Conservation (phyloP, 2,797 vertebrate species). For the Threskiornis aethiopicus region DNA sequence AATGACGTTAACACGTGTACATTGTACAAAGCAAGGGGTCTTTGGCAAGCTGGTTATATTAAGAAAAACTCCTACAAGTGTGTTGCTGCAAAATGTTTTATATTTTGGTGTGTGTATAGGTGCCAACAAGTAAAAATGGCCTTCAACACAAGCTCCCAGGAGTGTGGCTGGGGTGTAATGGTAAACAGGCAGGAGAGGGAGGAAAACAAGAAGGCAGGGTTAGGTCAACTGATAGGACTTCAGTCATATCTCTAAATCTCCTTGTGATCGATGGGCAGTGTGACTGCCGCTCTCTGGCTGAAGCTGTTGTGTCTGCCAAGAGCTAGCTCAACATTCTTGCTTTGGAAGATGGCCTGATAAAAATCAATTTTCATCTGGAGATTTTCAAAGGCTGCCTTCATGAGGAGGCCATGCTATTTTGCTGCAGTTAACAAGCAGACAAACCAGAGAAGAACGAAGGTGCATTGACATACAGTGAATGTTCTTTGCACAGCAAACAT, state of each 20-base stretch:
- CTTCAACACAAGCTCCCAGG: neutral
- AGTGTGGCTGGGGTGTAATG: neutral
- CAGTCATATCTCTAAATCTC: neutral
- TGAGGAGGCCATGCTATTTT: neutral
- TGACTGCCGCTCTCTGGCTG: neutral
- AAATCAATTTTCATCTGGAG: neutral
- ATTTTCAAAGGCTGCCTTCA: slow-evolving; percentile 4
- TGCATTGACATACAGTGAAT: neutral
- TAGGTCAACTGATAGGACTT: neutral
- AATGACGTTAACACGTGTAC: rapidly evolving
- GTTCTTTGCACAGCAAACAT: neutral
- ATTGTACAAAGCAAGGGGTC: neutral
- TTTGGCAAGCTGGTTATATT: neutral
- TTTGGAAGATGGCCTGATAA: slow-evolving; percentile 36
- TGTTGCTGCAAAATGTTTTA: neutral
- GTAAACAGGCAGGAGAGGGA: neutral
- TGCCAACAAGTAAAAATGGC: neutral
- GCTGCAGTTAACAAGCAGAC: neutral
- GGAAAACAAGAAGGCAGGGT: neutral
- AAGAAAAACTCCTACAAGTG: neutral
- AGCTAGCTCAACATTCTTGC: neutral
- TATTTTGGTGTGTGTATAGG: neutral
- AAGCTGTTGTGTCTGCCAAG: neutral
- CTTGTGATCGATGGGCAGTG: neutral
- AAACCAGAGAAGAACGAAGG: neutral